Evolutionary conservation across 2,113 vertebrate species (phyloP).

Genomic region (Myrmophylax atrothorax): DNA sequence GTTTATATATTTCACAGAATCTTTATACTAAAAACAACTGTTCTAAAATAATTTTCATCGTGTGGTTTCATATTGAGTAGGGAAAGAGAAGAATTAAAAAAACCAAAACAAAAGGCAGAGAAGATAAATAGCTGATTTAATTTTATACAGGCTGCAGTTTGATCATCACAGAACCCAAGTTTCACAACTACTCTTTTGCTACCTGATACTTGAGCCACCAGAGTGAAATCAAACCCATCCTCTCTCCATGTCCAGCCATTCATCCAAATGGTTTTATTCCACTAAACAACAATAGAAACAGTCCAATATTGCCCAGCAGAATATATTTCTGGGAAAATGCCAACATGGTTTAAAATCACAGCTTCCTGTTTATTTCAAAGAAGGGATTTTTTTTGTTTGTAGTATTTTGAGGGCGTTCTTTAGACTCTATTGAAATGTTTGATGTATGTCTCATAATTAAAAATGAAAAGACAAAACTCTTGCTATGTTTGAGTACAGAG

Average conservation of each 20-base stretch:
- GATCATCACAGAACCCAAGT: not conserved
- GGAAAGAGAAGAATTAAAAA: not conserved
- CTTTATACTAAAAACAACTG: not conserved
- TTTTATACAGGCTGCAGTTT: not conserved
- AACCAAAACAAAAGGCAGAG: not conserved
- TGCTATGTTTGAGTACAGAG: not conserved
- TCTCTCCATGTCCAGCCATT: not conserved
- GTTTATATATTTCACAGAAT: not conserved
- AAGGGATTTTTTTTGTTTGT: not conserved
- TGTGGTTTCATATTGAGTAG: not conserved
- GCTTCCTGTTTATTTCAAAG: not conserved
- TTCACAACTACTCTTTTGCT: not conserved
- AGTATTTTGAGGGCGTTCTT: rapidly evolving
- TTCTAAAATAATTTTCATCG: not conserved
- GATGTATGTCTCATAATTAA: not conserved
- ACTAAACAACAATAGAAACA: not conserved
- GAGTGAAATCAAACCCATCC: not conserved
- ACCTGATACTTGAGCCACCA: not conserved
- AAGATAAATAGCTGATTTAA: not conserved
- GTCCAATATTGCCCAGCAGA: not conserved
- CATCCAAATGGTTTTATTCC: not conserved
- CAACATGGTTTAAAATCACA: not conserved
- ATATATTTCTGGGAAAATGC: not conserved
- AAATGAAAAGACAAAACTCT: not conserved
- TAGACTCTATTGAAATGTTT: not conserved